Conservation (phyloP, 1,140 invertebrate genomes). For the Globodera ellingtonae region DNA sequence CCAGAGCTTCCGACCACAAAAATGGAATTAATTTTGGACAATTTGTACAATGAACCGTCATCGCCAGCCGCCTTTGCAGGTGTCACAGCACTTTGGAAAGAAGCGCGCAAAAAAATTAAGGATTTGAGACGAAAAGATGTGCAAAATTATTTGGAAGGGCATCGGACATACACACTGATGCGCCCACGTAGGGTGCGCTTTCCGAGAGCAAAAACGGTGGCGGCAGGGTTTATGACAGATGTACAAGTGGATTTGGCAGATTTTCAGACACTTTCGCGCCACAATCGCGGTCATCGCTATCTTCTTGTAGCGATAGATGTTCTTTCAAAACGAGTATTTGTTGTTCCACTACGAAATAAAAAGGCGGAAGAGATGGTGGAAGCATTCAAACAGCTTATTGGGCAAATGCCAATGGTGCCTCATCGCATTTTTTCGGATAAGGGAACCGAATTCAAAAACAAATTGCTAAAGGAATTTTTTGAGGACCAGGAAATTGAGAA, state of each 20-base stretch:
- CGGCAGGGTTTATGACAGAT: too few relatives aligned
- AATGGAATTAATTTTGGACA: too few relatives aligned
- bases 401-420: too few relatives aligned
- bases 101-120: too few relatives aligned
- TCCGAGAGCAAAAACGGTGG: too few relatives aligned
- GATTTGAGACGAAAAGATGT: too few relatives aligned
- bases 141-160: too few relatives aligned
- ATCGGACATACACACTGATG: too few relatives aligned
- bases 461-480: background rate
- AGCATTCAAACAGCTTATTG: background rate
- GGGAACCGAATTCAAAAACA: background rate
- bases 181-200: background rate
- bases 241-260: background rate
- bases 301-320: conserved; percentile 12
- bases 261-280: background rate
- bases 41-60: too few relatives aligned
- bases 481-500: background rate
- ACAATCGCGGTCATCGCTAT: conserved; percentile 11
- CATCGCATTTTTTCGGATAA: background rate
- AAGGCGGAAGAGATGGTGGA: background rate
- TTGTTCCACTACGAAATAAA: background rate
- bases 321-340: background rate
- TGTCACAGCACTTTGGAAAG: too few relatives aligned
- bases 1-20: too few relatives aligned
- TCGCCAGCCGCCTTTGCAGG: too few relatives aligned